These are phyloP conservation scores for Phytoseiulus persimilis DNA, from an alignment of 2,888 invertebrate species.

Conservation along the genomic window DNA sequence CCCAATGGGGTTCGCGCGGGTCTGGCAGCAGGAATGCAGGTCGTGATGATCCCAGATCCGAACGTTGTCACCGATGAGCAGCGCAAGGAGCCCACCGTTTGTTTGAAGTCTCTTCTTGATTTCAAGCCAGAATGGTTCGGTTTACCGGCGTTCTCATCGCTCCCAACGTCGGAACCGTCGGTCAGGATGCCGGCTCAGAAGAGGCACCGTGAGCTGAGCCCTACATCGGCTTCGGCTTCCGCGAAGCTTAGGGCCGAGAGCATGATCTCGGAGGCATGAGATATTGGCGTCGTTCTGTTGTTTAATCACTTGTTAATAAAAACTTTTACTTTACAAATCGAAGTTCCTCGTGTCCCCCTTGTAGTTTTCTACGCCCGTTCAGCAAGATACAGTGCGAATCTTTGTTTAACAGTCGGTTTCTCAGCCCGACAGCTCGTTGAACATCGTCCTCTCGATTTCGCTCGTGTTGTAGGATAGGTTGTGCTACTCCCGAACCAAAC, in stretches of 20 bases:
- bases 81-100: neutral
- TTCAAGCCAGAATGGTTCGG: neutral
- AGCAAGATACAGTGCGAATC: too few relatives aligned
- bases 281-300: too few relatives aligned
- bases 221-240: neutral
- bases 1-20: constrained; percentile 53
- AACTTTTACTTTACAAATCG: too few relatives aligned
- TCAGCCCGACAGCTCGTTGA: too few relatives aligned
- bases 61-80: neutral
- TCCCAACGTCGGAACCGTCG: neutral
- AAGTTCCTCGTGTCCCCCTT: too few relatives aligned
- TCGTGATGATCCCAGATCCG: constrained; percentile 50
- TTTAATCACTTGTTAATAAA: too few relatives aligned
- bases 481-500: too few relatives aligned
- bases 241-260: neutral
- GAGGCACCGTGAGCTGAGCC: neutral
- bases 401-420: too few relatives aligned
- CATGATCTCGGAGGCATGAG: too few relatives aligned
- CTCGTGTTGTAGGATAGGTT: too few relatives aligned
- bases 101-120: neutral
- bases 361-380: too few relatives aligned
- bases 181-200: neutral
- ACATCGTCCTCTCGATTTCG: too few relatives aligned
- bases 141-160: neutral
- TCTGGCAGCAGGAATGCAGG: constrained; percentile 50